Evolutionary conservation across 2,797 vertebrate species (phyloP), one percentile per base, ranked within the genome.

Genomic region (Enteromius trimaculatus): DNA sequence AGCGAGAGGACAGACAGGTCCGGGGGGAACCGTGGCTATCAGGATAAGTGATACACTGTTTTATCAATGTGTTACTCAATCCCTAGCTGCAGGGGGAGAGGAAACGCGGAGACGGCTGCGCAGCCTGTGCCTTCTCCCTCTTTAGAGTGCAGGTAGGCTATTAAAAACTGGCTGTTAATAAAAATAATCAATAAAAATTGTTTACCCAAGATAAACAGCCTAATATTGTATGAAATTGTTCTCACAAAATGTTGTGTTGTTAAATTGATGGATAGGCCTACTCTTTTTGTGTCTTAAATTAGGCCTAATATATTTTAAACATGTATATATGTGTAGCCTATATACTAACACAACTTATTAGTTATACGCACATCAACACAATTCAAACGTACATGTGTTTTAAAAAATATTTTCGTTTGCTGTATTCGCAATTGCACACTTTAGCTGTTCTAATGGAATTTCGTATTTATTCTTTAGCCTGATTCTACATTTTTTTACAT

Each of bases 21-120:
- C 88, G 82, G 80, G 62, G 85, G 84, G 87, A 88, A 87, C 83
- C 78, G 80, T 72, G 78, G 71, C 88, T 89, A 90, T 91, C 90
- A 89, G 88, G 88, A 91, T 90, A 87, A 89, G 88, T 89, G 87
- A 87, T 77, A 90, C 88, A 82, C 83, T 88, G 78, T 85, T 89
- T 88, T 88, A 93, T 93, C 82, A 81, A 84, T 78, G 83, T 58
- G 89, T 90, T 90, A 90, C 90, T 88, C 88, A 91, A 89, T 88
- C 89, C 88, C 19, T 78, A 84, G 74, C 80, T 83, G 80, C 85
- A 66, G 83, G 83, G 23, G 81, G 69, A 69, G 77, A 91, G 90
- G 90, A 92, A 90, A 89, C 68, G 47, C 42, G 85, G 88, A 88
- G 87, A 89, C 79, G 55, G 10, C 68, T 26, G 64, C 65, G 53